These are phyloP conservation scores for Drosophila histrio DNA, from an alignment of 2,888 invertebrate genomes.

Conservation along the genomic window DNA sequence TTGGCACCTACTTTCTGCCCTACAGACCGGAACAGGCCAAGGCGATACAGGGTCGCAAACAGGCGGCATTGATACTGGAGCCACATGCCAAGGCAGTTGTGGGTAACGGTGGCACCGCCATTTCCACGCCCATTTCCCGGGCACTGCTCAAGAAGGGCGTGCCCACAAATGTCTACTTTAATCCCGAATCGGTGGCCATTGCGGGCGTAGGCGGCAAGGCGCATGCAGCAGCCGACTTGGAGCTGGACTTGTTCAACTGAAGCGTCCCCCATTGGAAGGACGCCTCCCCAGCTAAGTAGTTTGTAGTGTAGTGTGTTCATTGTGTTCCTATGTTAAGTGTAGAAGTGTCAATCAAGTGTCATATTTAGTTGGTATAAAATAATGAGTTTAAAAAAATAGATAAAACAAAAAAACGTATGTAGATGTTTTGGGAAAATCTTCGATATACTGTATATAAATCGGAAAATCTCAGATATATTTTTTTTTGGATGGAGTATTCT, in stretches of 20 bases:
- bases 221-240: constrained; percentile 90
- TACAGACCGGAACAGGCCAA: constrained; percentile 64
- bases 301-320: constrained; percentile 23
- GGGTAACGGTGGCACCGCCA: constrained; percentile 88
- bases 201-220: constrained; percentile 91
- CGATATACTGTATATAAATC: too few species aligned
- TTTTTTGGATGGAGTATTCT: too few species aligned
- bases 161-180: constrained; percentile 87
- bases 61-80: constrained; percentile 86
- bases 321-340: constrained; percentile 52
- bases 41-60: constrained; percentile 56
- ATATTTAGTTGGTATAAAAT: constrained; percentile 60
- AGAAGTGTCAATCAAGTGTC: constrained; percentile 36
- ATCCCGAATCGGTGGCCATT: constrained; percentile 89
- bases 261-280: background rate
- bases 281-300: constrained; percentile 30
- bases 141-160: constrained; percentile 87
- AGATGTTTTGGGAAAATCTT: too few species aligned
- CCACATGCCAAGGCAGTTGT: constrained; percentile 89
- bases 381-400: too few species aligned
- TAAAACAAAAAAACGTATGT: too few species aligned
- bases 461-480: too few species aligned
- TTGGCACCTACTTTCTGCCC: constrained; percentile 81
- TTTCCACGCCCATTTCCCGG: constrained; percentile 89
- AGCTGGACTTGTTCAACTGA: constrained; percentile 84